A percentile compares a stretch with the other conserved stretches of the same genome.
Conservation (phyloP, 2,797 vertebrate species). For the Pseudopleuronectes americanus region DNA sequence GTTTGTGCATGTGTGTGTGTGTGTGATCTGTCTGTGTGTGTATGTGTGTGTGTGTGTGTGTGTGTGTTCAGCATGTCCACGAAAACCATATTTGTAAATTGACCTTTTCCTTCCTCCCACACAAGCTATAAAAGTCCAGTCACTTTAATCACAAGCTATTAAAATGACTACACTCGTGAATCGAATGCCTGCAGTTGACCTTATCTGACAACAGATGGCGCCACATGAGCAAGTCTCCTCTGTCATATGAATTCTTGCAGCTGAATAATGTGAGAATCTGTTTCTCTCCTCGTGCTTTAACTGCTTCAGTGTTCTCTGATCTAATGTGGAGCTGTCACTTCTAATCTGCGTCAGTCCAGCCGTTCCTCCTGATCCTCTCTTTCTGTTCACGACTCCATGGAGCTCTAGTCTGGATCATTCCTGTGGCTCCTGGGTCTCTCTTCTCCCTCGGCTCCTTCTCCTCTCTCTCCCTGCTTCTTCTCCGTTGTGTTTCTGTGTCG, state of each 20-base stretch:
- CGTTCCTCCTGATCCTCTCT: not conserved
- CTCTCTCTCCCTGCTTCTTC: slow-evolving; percentile 23
- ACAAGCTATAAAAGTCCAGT: too few species aligned
- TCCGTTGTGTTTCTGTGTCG: not conserved
- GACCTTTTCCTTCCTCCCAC: too few species aligned
- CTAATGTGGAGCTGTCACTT: not conserved
- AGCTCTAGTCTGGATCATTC: slow-evolving; percentile 6
- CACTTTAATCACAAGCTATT: too few species aligned
- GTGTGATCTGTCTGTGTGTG: too few species aligned
- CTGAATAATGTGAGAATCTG: slow-evolving; percentile 20
- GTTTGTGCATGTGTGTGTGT: too few species aligned
- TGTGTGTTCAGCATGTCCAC: too few species aligned
- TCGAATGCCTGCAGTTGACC: slow-evolving; percentile 35
- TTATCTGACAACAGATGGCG: slow-evolving; percentile 64
- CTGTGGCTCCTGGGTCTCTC: slow-evolving; percentile 12
- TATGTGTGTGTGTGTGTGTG: too few species aligned
- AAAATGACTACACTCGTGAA: not conserved
- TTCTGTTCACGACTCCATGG: not conserved
- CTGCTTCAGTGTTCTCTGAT: slow-evolving; percentile 8
- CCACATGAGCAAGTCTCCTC: slow-evolving; percentile 39
- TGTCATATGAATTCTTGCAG: slow-evolving; percentile 7
- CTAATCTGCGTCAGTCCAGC: not conserved
- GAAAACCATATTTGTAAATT: too few species aligned
- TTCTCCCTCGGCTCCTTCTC: slow-evolving; percentile 17
- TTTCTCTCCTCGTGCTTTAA: slow-evolving; percentile 11